A percentile compares a stretch with the other conserved stretches of the same genome.
Conservation (phyloP, 2,888 invertebrate genomes). For the Cyrtodaria siliqua region DNA sequence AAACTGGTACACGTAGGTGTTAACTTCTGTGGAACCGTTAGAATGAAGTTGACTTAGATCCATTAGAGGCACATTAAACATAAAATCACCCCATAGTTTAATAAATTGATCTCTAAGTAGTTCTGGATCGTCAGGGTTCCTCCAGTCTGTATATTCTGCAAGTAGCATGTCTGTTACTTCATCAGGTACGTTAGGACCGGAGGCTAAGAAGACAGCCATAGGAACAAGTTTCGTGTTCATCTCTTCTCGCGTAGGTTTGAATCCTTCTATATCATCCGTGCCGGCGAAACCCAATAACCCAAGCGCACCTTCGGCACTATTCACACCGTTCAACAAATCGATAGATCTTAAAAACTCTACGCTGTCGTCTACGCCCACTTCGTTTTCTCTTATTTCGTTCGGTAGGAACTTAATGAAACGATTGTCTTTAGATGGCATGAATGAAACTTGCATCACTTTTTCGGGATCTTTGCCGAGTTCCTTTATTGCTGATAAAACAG, state of each 20-base stretch:
- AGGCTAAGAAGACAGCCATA: not conserved
- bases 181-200: not conserved
- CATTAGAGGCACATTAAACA: not conserved
- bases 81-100: constrained; percentile 7
- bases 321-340: constrained; percentile 10
- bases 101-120: not conserved
- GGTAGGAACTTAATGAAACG: too few relatives aligned
- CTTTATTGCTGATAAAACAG: too few relatives aligned
- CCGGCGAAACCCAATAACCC: not conserved
- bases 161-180: not conserved
- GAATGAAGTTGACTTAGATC: constrained; percentile 9
- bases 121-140: constrained; percentile 6
- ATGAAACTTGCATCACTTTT: too few relatives aligned
- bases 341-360: constrained; percentile 9
- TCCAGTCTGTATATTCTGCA: constrained; percentile 9
- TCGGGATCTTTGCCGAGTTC: too few relatives aligned
- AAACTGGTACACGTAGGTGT: constrained; percentile 8
- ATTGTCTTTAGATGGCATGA: too few relatives aligned
- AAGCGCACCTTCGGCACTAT: constrained; percentile 6
- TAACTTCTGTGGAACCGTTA: not conserved
- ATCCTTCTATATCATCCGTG: constrained; percentile 1
- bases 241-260: constrained; percentile 12
- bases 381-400: too few relatives aligned
- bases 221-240: constrained; percentile 7
- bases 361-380: not conserved